Conservation (phyloP, 2,113 vertebrate genomes). For the Calidris pugnax region DNA sequence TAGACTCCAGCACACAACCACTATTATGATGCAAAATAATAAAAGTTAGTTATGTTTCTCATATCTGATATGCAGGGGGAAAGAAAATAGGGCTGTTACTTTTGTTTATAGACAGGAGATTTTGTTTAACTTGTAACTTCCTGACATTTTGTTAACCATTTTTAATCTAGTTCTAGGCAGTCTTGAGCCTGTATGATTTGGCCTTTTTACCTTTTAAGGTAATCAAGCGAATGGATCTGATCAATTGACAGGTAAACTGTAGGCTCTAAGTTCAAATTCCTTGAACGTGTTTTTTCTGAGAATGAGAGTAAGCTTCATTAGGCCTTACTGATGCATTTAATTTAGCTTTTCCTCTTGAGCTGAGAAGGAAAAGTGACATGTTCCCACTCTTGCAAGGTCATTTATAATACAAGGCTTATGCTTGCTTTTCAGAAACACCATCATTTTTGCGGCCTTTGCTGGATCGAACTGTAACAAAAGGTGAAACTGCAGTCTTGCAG, state of each 20-base stretch:
- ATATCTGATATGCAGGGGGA: background rate
- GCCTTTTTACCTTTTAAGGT: background rate
- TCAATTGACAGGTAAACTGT: background rate
- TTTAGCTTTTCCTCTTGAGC: background rate
- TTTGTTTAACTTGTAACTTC: background rate
- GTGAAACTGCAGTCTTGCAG: constrained; percentile 93
- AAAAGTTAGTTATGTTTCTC: background rate
- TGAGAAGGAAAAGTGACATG: background rate
- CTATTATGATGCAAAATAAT: background rate
- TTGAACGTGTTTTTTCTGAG: background rate
- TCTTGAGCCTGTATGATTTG: background rate
- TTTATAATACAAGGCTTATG: background rate
- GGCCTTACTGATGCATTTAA: background rate
- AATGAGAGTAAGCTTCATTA: background rate
- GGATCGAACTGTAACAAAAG: constrained; percentile 90
- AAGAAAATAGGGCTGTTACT: background rate
- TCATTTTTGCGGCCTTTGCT: constrained; percentile 90
- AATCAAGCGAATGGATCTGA: background rate
- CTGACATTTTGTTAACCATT: background rate
- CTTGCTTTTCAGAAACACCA: constrained; percentile 85
- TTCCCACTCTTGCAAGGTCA: background rate
- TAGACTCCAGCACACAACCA: background rate
- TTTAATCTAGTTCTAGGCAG: background rate
- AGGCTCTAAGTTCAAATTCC: background rate
- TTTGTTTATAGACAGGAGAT: background rate